Conservation (phyloP, 2,888 invertebrate species). For the Rhagium mordax region DNA sequence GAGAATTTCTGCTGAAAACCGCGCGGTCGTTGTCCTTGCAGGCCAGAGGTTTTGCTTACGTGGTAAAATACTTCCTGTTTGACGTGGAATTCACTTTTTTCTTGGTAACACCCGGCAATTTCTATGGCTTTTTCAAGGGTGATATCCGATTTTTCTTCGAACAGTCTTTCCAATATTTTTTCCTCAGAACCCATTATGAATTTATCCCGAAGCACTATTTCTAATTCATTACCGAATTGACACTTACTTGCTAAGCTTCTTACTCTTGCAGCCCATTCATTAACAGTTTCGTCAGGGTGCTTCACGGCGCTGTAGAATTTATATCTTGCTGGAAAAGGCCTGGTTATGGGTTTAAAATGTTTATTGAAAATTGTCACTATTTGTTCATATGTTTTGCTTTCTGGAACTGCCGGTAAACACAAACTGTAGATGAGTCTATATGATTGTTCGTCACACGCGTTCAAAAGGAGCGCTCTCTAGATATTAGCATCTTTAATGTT, state of each 20-base stretch:
- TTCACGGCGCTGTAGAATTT: neutral
- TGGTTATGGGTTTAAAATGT: too few species aligned
- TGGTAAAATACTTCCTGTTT: neutral
- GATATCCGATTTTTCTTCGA: neutral
- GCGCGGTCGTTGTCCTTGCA: too few species aligned
- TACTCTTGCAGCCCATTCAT: constrained; percentile 21
- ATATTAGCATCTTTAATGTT: too few species aligned
- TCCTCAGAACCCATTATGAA: neutral
- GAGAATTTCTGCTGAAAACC: too few species aligned
- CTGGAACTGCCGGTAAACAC: too few species aligned
- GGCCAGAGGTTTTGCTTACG: neutral
- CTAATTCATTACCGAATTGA: neutral
- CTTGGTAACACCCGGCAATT: too few species aligned
- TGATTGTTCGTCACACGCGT: too few species aligned
- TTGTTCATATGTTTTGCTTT: too few species aligned
- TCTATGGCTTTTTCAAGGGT: neutral
- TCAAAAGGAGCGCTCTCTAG: too few species aligned
- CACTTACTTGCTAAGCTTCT: neutral
- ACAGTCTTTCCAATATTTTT: neutral
- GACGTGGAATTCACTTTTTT: neutral
- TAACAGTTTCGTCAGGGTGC: neutral
- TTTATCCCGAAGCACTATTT: constrained; percentile 7
- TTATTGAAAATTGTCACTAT: too few species aligned
- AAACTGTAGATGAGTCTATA: too few species aligned
- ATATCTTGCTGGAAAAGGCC: neutral